Evolutionary conservation across 2,888 invertebrate species (phyloP).

Genomic region (Cheilosia vulpina): DNA sequence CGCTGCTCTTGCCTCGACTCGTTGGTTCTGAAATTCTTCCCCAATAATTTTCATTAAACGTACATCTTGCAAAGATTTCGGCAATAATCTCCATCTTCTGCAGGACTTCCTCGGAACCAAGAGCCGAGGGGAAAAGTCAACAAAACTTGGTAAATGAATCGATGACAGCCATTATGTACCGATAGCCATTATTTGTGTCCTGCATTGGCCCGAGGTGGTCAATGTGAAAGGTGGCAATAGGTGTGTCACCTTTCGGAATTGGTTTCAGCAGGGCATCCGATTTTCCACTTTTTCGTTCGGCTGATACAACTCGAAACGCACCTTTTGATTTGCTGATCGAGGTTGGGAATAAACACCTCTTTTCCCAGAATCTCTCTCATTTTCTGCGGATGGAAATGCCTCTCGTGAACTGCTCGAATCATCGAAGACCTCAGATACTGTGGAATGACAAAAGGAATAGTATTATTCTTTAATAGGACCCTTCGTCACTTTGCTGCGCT

Average conservation of each 20-base stretch:
- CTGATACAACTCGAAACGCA: conserved; percentile 55
- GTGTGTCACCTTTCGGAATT: conserved; percentile 78
- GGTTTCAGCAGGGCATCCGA: conserved; percentile 78
- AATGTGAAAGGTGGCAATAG: conserved; percentile 78
- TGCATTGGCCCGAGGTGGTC: conserved; percentile 80
- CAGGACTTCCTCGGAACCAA: conserved; percentile 56
- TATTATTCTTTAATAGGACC: conserved; percentile 24
- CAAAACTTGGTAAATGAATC: conserved; percentile 79
- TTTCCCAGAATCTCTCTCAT: conserved; percentile 49
- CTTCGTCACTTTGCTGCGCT: conserved; percentile 39
- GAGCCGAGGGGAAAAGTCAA: conserved; percentile 63
- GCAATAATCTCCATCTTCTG: conserved; percentile 54
- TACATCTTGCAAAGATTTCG: conserved; percentile 52
- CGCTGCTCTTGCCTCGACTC: conserved; percentile 50
- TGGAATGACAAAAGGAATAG: conserved; percentile 68
- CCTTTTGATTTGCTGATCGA: conserved; percentile 32
- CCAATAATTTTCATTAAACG: conserved; percentile 30
- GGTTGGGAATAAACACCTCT: conserved; percentile 37
- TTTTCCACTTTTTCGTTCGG: conserved; percentile 78
- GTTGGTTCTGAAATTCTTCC: conserved; percentile 44
- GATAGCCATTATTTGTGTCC: conserved; percentile 76
- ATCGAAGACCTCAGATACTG: conserved; percentile 60
- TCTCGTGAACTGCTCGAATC: conserved; percentile 61
- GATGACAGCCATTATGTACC: conserved; percentile 79
- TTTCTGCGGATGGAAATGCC: conserved; percentile 65